Evolutionary conservation across 1,140 invertebrate genomes (phyloP).

Genomic region (Thereuonema tuberculata): DNA sequence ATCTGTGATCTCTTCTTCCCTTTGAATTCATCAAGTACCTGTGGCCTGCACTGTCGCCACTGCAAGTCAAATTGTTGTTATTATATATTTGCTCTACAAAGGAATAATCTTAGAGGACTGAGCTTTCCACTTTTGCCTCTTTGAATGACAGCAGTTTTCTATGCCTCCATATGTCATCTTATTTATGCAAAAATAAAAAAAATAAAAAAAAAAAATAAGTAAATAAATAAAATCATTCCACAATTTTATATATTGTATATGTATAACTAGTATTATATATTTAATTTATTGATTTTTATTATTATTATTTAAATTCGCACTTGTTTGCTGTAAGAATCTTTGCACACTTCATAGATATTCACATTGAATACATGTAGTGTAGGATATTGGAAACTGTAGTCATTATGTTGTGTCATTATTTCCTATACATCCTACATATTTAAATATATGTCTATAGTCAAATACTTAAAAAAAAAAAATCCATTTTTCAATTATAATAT

Average conservation of each 20-base stretch:
- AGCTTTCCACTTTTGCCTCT: too few relatives aligned
- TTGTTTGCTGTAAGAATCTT: not conserved
- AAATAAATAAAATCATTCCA: too few relatives aligned
- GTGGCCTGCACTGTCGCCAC: too few relatives aligned
- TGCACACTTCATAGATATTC: constrained; percentile 1
- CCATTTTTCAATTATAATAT: constrained; percentile 8
- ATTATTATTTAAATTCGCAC: not conserved
- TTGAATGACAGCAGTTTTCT: too few relatives aligned
- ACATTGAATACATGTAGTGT: constrained; percentile 4
- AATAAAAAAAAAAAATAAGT: not conserved
- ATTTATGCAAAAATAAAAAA: constrained; percentile 4
- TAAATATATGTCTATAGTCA: not conserved
- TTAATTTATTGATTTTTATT: constrained; percentile 5
- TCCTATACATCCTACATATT: not conserved
- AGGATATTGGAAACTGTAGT: constrained; percentile 6
- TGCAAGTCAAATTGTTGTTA: too few relatives aligned
- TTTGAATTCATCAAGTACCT: constrained; percentile 3
- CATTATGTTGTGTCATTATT: not conserved
- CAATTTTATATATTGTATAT: constrained; percentile 3
- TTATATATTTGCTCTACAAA: too few relatives aligned
- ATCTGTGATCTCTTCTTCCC: not conserved
- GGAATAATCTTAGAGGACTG: too few relatives aligned
- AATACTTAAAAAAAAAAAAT: constrained; percentile 8
- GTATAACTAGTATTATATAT: not conserved
- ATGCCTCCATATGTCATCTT: not conserved